phyloP scores from a whole-genome alignment of 2,113 vertebrate genomes.

The Pseudonaja textilis region DNA sequence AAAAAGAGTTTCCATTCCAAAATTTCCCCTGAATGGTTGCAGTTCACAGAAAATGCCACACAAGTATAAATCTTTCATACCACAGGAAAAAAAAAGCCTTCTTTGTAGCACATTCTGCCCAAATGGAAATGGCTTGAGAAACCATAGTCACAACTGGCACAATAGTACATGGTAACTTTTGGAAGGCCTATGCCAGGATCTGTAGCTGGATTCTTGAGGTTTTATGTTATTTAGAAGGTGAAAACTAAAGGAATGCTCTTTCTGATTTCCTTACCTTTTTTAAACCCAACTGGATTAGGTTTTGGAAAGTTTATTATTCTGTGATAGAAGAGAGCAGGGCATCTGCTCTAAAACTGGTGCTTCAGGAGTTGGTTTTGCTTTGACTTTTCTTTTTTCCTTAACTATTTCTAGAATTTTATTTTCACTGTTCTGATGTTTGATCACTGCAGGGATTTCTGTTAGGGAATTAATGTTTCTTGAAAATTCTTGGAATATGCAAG shows the following conservation, averaged over 20 bases:
- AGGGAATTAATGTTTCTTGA: slow-evolving; percentile 55
- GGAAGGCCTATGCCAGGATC: slow-evolving; percentile 22
- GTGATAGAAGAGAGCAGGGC: slow-evolving; percentile 15
- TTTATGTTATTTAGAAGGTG: slow-evolving; percentile 16
- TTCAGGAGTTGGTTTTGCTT: slow-evolving; percentile 37
- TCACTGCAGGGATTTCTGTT: slow-evolving; percentile 48
- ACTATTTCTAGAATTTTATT: slow-evolving; percentile 55
- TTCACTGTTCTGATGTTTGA: slow-evolving; percentile 52
- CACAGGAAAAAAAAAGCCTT: neutral
- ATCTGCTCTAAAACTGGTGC: neutral
- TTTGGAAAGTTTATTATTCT: slow-evolving; percentile 11
- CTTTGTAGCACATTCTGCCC: slow-evolving; percentile 21
- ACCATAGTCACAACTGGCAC: slow-evolving; percentile 11
- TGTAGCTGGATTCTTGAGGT: slow-evolving; percentile 39
- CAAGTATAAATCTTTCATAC: slow-evolving; percentile 14
- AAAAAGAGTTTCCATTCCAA: slow-evolving; percentile 40
- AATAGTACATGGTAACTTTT: slow-evolving; percentile 25
- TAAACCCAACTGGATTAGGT: neutral
- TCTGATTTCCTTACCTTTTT: slow-evolving; percentile 1
- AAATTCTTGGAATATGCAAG: slow-evolving; percentile 25
- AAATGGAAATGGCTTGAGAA: slow-evolving; percentile 40
- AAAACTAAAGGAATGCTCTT: slow-evolving; percentile 5
- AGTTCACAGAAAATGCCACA: slow-evolving; percentile 34
- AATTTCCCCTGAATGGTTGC: neutral
- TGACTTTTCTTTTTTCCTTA: slow-evolving; percentile 14